A percentile compares a stretch with the other conserved stretches of the same genome.
Conservation (phyloP, 2,888 invertebrate genomes). For the Platycheirus rosarum region DNA sequence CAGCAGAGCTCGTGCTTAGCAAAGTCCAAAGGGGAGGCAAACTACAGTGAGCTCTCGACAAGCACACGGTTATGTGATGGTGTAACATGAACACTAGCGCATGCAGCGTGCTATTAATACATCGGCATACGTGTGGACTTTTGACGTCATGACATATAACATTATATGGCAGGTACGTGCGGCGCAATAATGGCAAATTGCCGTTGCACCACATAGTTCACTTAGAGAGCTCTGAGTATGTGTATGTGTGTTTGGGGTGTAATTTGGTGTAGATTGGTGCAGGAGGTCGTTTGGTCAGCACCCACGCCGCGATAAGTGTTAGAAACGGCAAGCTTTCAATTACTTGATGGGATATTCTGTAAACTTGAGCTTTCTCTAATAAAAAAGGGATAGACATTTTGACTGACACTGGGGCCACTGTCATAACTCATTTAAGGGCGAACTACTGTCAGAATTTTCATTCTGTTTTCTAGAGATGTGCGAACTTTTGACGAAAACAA, state of each 20-base stretch:
- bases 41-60: constrained; percentile 29
- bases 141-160: constrained; percentile 68
- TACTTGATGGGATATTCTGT: constrained; percentile 41
- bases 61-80: constrained; percentile 38
- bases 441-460: constrained; percentile 51
- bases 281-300: constrained; percentile 24
- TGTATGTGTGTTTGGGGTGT: constrained; percentile 31
- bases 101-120: constrained; percentile 55
- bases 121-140: constrained; percentile 35
- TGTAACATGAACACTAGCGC: constrained; percentile 52
- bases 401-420: no score
- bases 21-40: constrained; percentile 12
- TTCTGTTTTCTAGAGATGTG: constrained; percentile 22
- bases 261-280: constrained; percentile 18
- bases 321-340: constrained; percentile 48
- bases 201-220: constrained; percentile 60
- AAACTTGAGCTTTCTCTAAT: constrained; percentile 21
- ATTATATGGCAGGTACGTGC: constrained; percentile 46
- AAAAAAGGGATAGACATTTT: background rate
- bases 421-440: constrained; percentile 44
- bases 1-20: constrained; percentile 27
- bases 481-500: constrained; percentile 19
- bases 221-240: background rate
- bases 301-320: constrained; percentile 22
- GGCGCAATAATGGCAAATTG: constrained; percentile 69